Evolutionary conservation across 2,113 vertebrate genomes (phyloP), one percentile per base, ranked within the genome.

Genomic region (Miniopterus natalensis): DNA sequence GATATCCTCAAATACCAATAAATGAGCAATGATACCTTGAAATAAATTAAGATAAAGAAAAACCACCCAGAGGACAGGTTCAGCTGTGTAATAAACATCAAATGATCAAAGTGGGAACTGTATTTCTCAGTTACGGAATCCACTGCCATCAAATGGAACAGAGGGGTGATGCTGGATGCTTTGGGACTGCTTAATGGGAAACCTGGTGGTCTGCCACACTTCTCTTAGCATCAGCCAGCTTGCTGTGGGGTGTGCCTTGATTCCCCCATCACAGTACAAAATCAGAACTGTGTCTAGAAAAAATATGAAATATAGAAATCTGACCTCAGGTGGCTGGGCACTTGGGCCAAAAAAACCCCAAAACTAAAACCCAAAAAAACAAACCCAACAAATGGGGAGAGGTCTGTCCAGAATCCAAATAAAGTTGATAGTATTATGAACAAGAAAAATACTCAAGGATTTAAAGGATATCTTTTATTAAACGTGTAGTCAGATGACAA

Each of bases 231-330:
- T 31, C 31, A n/a, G 25, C 18, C 15, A 14, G 75, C 51, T 81
- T 59, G 80, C 77, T 90, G 57, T 70, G 61, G 59, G 70, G 42
- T 88, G 18, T 51, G 74, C 66, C 91, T 57, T 63, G 66, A 85
- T 78, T 89, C n/a, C 47, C 40, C 5, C 12, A 80, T 74, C 88
- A 71, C 18, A 63, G 27, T 57, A 80, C 77, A 94, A 92, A 73
- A 81, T 78, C 66, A 74, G 66, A 4, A 90, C 13, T 74, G 27
- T 45, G 45, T 65, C 47, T n/a, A 83, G 29, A 51, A 88, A 79
- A 86, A 96, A 90, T 78, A 71, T 31, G 53, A 88, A 88, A 93
- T 66, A 87, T 8, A 84, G 95, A 93, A 90, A 65, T 63, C 66
- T 83, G 92, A 96, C 70, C 90, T 77, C 55, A 61, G 40, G 36